Evolutionary conservation across 2,888 invertebrate species (phyloP).

Genomic region (Junonia oenone): DNA sequence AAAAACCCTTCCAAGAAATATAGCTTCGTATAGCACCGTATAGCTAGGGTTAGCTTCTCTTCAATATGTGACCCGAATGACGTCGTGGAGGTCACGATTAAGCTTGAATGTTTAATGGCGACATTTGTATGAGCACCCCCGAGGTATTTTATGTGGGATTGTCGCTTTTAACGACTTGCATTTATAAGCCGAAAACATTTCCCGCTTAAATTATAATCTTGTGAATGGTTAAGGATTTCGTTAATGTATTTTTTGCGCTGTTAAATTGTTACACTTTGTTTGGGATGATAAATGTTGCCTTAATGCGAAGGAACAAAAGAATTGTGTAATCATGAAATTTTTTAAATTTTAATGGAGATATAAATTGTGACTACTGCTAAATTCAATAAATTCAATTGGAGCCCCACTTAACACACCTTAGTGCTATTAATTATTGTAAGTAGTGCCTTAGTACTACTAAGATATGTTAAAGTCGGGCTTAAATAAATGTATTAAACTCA

Average conservation of each 20-base stretch:
- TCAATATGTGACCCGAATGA: slow-evolving; percentile 13
- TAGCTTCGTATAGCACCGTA: not conserved
- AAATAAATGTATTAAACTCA: too few species aligned
- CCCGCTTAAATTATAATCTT: not conserved
- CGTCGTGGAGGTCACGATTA: slow-evolving; percentile 12
- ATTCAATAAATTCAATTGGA: too few species aligned
- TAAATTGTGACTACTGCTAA: too few species aligned
- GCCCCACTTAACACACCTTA: too few species aligned
- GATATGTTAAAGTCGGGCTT: too few species aligned
- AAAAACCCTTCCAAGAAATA: too few species aligned
- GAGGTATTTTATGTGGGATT: slow-evolving; percentile 8
- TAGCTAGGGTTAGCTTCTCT: not conserved
- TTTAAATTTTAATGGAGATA: too few species aligned
- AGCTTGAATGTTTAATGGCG: slow-evolving; percentile 18
- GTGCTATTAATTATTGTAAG: too few species aligned
- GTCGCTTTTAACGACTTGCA: slow-evolving; percentile 1
- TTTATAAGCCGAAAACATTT: not conserved
- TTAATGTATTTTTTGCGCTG: not conserved
- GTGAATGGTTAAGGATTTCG: not conserved
- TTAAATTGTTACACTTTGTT: not conserved
- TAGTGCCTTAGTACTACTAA: too few species aligned
- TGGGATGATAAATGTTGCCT: too few species aligned
- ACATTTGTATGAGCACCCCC: slow-evolving; percentile 7
- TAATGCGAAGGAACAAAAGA: too few species aligned
- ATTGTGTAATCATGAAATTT: too few species aligned